Evolutionary conservation across 2,113 vertebrate species (phyloP), one percentile per base, ranked within the genome.

Genomic region (Furnarius figulus): DNA sequence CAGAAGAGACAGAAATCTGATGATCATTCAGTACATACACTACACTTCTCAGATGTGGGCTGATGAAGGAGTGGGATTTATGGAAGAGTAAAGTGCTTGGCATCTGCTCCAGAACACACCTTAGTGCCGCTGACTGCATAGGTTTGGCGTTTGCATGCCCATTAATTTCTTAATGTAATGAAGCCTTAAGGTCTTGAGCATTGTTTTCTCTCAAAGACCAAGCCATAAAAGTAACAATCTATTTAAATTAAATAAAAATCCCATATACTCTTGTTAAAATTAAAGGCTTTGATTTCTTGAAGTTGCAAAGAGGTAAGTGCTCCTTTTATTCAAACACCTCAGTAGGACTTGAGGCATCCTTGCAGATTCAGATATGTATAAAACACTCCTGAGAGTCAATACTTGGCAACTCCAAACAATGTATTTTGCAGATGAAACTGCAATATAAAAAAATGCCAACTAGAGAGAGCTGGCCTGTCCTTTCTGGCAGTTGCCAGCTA

Each of bases 131-230:
- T 30, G 35, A 81, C 50, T 52, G 37, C 40, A 40, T 1, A 44
- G 10, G 10, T 7, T 1, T 72, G 37, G 21, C 0, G 0, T 40
- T 39, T 37, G 16, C 31, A 10, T 10, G 27, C 6, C n/a, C 23
- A 20, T 5, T 52, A 78, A 7, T 68, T 56, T 61, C 33, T 47
- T 39, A 35, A 14, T 30, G 23, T 8, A 70, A 56, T 16, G 14
- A 72, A 73, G 35, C 20, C 35, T 77, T 46, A 72, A 68, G 19
- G 5, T 61, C 65, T 74, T n/a, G 23, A 87, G 14, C 27, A 24
- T 1, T 58, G 12, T 40, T 79, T 67, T 44, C 27, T 44, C 47
- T 72, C 47, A 49, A 53, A 80, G 49, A 59, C 8, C n/a, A 49
- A 77, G 16, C 14, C 30, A 73, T 39, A 65, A 42, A 74, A 66